These are phyloP conservation scores for Rhinella marina DNA, from an alignment of 2,797 vertebrate genomes.

Conservation along the genomic window DNA sequence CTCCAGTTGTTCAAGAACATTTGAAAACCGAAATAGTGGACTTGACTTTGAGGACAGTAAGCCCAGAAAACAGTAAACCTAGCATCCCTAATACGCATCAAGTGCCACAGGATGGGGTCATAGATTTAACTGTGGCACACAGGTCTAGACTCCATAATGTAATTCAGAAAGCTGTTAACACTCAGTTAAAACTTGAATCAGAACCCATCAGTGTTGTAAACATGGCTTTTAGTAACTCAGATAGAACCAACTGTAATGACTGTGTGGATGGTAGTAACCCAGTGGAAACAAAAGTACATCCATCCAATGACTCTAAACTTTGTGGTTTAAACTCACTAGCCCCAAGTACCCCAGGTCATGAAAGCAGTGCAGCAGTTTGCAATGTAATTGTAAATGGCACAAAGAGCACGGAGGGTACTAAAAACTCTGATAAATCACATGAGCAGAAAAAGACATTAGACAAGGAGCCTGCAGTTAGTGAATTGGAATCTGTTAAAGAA, in stretches of 20 bases:
- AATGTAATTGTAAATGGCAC: slow-evolving; percentile 97
- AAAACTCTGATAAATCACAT: slow-evolving; percentile 76
- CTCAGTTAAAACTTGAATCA: slow-evolving; percentile 89
- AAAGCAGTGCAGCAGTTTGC: slow-evolving; percentile 82
- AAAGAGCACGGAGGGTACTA: slow-evolving; percentile 74
- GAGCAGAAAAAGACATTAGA: slow-evolving; percentile 73
- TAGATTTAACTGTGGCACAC: slow-evolving; percentile 92
- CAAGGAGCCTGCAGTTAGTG: slow-evolving; percentile 80
- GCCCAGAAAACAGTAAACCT: slow-evolving; percentile 75
- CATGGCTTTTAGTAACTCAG: slow-evolving; percentile 75
- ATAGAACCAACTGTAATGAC: slow-evolving; percentile 80
- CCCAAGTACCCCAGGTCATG: slow-evolving; percentile 74
- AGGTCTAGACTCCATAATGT: slow-evolving; percentile 91
- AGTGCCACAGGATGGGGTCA: slow-evolving; percentile 88
- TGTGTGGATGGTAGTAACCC: slow-evolving; percentile 81
- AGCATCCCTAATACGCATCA: slow-evolving; percentile 77
- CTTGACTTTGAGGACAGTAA: slow-evolving; percentile 88
- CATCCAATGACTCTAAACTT: slow-evolving; percentile 77
- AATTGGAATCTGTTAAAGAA: slow-evolving; percentile 94
- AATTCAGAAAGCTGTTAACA: slow-evolving; percentile 86
- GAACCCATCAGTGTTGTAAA: slow-evolving; percentile 81
- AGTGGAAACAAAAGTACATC: slow-evolving; percentile 72
- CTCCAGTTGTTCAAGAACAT: slow-evolving; percentile 76
- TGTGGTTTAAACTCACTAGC: slow-evolving; percentile 73
- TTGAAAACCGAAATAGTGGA: slow-evolving; percentile 83